These are phyloP conservation scores for Hypomesus transpacificus DNA, from an alignment of 2,113 vertebrate species.

Conservation along the genomic window DNA sequence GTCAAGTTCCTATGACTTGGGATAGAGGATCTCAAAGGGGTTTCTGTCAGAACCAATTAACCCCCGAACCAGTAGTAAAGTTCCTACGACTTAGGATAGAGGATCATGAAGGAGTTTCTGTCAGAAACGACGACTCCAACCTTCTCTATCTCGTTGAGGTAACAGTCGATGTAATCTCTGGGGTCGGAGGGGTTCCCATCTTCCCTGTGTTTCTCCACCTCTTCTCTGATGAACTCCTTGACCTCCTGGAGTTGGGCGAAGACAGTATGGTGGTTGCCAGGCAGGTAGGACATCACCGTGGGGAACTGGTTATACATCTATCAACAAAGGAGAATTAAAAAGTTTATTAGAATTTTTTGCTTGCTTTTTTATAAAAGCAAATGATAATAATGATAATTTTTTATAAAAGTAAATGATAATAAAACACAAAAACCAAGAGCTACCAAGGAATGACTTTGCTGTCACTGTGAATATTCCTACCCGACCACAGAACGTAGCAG, in stretches of 20 bases:
- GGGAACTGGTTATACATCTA: slow-evolving; percentile 64
- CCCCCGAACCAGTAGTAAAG: too few species aligned
- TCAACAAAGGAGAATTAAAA: not conserved
- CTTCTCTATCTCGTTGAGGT: slow-evolving; percentile 70
- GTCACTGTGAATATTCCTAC: slow-evolving; percentile 40
- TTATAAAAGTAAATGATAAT: too few species aligned
- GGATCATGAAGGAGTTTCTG: not conserved
- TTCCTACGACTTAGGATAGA: not conserved
- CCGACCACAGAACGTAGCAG: slow-evolving; percentile 50
- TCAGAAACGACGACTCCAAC: slow-evolving; percentile 28
- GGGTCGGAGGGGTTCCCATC: slow-evolving; percentile 55
- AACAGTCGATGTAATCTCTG: slow-evolving; percentile 70
- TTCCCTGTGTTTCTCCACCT: slow-evolving; percentile 57
- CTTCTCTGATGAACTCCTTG: slow-evolving; percentile 34
- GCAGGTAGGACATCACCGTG: slow-evolving; percentile 53
- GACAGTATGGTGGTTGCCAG: slow-evolving; percentile 60
- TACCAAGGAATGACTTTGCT: too few species aligned
- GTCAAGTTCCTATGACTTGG: too few species aligned
- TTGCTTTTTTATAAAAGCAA: too few species aligned
- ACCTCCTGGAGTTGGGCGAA: slow-evolving; percentile 21
- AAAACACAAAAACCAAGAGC: too few species aligned
- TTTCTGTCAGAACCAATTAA: not conserved
- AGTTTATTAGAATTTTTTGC: too few species aligned
- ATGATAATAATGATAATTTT: too few species aligned
- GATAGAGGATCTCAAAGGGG: not conserved